Evolutionary conservation across 92 coral and sea anemone species (phyloP).

Genomic region (Zoanthus sansibaricus): DNA sequence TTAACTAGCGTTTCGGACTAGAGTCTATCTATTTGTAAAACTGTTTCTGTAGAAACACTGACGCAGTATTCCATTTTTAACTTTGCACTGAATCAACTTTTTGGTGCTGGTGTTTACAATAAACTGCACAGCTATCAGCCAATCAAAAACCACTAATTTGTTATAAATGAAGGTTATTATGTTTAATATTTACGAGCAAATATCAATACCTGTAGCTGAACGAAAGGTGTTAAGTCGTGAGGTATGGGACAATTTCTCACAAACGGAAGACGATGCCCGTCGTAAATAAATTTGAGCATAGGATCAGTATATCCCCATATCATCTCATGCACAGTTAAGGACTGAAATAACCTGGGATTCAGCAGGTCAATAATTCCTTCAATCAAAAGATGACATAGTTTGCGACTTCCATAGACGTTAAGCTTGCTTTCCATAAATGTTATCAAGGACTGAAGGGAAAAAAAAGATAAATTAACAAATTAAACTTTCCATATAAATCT

Average conservation of each 20-base stretch:
- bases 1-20: too few relatives aligned
- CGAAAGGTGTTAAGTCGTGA: conserved; percentile 61
- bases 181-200: too few relatives aligned
- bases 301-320: conserved; percentile 94
- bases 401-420: conserved; percentile 10
- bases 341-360: conserved; percentile 59
- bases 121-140: too few relatives aligned
- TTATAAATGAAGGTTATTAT: too few relatives aligned
- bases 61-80: too few relatives aligned
- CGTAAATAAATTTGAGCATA: conserved; percentile 22
- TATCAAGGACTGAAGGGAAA: conserved; percentile 12
- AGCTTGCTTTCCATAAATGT: conserved; percentile 46
- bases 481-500: not conserved
- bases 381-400: not conserved
- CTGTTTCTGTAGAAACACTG: too few relatives aligned
- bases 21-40: too few relatives aligned
- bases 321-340: conserved; percentile 68
- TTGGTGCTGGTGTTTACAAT: too few relatives aligned
- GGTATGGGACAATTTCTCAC: conserved; percentile 62
- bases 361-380: not conserved
- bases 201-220: conserved; percentile 78
- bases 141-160: too few relatives aligned
- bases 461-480: not conserved
- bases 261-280: not conserved
- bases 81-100: too few relatives aligned